phyloP scores from a whole-genome alignment of 2,797 vertebrate species.

The Xerus rutilus region DNA sequence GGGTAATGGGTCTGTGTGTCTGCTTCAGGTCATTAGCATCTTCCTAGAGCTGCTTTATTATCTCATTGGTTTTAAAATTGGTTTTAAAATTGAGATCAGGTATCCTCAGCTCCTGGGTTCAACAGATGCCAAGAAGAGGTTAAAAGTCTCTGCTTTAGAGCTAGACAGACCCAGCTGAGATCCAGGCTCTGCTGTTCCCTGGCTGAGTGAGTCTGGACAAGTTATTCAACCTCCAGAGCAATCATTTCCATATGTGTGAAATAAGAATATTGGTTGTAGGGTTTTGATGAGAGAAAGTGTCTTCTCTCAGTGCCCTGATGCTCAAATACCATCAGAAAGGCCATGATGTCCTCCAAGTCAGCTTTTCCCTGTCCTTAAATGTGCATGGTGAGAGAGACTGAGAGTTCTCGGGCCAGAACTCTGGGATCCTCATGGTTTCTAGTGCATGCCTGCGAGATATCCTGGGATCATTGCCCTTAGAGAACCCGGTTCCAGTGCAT shows the following conservation, averaged over 20 bases:
- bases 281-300: not conserved
- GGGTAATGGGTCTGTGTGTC: not conserved
- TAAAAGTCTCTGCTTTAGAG: not conserved
- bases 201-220: not conserved
- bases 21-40: not conserved
- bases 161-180: not conserved
- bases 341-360: not conserved
- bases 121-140: not conserved
- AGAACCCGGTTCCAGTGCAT: not conserved
- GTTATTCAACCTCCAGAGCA: not conserved
- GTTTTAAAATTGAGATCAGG: slow-evolving; percentile 43
- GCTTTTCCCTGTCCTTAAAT: not conserved
- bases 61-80: slow-evolving; percentile 34
- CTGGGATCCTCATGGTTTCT: not conserved
- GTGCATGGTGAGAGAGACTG: not conserved
- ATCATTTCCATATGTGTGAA: not conserved
- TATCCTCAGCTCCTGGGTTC: not conserved
- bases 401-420: not conserved
- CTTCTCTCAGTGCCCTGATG: not conserved
- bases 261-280: not conserved
- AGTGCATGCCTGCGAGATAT: not conserved
- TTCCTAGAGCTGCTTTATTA: not conserved
- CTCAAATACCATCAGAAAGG: not conserved
- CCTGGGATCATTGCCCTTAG: not conserved
- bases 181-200: not conserved